A percentile compares a stretch with the other conserved stretches of the same genome.
These are phyloP conservation scores for Crioceris asparagi DNA, from an alignment of 2,888 invertebrate species.

Conservation along the genomic window DNA sequence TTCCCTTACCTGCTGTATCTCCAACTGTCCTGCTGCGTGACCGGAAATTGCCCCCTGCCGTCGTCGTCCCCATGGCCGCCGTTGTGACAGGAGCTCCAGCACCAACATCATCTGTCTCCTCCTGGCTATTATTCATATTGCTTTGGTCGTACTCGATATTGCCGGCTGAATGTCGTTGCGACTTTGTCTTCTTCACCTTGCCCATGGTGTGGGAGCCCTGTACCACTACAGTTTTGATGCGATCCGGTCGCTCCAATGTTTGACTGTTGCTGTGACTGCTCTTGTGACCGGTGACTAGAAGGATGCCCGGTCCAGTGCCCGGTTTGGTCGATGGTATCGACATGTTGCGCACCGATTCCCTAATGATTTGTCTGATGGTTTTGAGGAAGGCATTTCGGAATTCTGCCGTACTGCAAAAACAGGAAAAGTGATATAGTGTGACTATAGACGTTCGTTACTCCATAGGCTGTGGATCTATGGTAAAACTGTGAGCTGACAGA, in stretches of 20 bases:
- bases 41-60: conserved; percentile 46
- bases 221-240: conserved; percentile 17
- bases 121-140: conserved; percentile 70
- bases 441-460: too few species aligned
- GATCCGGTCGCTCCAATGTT: conserved; percentile 48
- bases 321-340: conserved; percentile 73
- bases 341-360: conserved; percentile 96
- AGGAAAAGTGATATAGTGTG: not conserved
- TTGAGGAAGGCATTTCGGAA: conserved; percentile 95
- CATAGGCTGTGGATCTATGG: too few species aligned
- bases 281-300: conserved; percentile 36
- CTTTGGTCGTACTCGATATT: conserved; percentile 80
- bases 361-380: conserved; percentile 92
- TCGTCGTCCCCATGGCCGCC: conserved; percentile 30
- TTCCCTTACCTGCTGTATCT: conserved; percentile 60
- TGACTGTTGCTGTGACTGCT: conserved; percentile 39
- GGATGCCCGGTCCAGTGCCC: conserved; percentile 42
- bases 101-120: conserved; percentile 46
- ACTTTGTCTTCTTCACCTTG: conserved; percentile 66
- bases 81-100: conserved; percentile 12
- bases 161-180: conserved; percentile 71
- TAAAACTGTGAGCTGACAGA: conserved; percentile 1
- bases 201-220: conserved; percentile 63
- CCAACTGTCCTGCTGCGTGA: conserved; percentile 86
- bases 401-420: conserved; percentile 68